A percentile compares a stretch with the other conserved stretches of the same genome.
Evolutionary conservation across 2,113 vertebrate species (phyloP).

Genomic region (Phodopus roborovskii): DNA sequence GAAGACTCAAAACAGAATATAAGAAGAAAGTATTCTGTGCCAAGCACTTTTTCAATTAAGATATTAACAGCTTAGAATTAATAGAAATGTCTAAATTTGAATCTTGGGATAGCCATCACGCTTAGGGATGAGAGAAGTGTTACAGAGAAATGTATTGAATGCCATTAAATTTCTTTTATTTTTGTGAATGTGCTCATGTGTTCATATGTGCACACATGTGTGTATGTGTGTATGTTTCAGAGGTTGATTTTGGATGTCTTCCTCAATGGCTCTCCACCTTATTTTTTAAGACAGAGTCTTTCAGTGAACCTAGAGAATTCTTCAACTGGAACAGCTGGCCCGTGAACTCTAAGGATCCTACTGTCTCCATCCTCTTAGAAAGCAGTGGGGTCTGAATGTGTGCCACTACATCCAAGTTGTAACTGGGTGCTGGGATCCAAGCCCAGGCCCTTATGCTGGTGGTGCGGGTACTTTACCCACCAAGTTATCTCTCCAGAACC

Average conservation of each 20-base stretch:
- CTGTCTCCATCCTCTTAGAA: neutral
- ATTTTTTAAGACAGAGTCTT: neutral
- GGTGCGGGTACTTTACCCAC: too few species aligned
- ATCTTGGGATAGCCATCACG: neutral
- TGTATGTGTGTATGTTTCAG: neutral
- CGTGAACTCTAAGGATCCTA: neutral
- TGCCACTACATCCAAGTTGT: neutral
- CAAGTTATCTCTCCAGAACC: neutral
- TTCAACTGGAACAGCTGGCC: neutral
- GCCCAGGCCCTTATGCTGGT: neutral
- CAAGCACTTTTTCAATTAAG: neutral
- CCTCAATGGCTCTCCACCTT: neutral
- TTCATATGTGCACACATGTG: neutral
- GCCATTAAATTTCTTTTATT: neutral
- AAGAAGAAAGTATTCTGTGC: neutral
- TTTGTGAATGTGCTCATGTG: neutral
- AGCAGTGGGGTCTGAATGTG: neutral
- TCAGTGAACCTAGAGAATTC: neutral
- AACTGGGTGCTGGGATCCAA: neutral
- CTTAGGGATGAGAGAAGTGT: neutral
- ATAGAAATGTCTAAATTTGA: neutral
- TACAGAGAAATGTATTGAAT: neutral
- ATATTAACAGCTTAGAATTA: constrained; percentile 5
- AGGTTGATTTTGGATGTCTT: neutral
- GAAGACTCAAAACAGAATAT: constrained; percentile 16